Percentiles rank a stretch among this genome's conserved stretches.
Conservation (phyloP, 2,888 invertebrate species). For the Hylaea fasciaria region DNA sequence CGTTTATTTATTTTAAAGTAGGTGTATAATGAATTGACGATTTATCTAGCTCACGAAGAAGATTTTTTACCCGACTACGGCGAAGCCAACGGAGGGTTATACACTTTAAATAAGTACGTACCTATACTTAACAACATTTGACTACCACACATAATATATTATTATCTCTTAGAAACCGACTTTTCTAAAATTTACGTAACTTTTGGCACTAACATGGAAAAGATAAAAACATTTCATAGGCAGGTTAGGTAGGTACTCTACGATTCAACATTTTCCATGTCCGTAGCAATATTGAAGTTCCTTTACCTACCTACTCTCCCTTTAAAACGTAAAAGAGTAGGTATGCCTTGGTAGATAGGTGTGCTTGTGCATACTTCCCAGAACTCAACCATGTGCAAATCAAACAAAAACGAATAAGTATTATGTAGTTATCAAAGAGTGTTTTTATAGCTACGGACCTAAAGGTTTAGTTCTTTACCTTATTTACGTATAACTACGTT, state of each 20-base stretch:
- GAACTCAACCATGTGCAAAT: neutral
- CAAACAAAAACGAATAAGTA: neutral
- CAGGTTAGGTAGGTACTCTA: too few species aligned
- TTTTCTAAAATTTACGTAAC: slow-evolving; percentile 1
- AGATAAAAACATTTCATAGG: neutral
- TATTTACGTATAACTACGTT: too few species aligned
- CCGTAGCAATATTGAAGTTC: neutral
- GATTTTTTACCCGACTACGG: too few species aligned
- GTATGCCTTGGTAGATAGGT: too few species aligned
- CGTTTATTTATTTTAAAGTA: neutral
- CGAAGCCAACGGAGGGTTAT: too few species aligned
- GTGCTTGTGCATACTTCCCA: too few species aligned
- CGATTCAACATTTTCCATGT: too few species aligned
- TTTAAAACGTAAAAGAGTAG: neutral
- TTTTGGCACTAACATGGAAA: slow-evolving; percentile 23
- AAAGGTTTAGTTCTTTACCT: neutral
- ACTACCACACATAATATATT: neutral
- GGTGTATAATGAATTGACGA: slow-evolving; percentile 20
- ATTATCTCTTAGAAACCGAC: slow-evolving; percentile 2
- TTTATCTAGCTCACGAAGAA: neutral
- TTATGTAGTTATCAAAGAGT: too few species aligned
- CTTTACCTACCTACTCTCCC: neutral
- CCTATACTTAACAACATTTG: neutral
- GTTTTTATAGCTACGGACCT: neutral
- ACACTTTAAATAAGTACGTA: neutral